These are phyloP conservation scores for Ecliptopera silaceata DNA, from an alignment of 2,888 invertebrate genomes.

Conservation along the genomic window DNA sequence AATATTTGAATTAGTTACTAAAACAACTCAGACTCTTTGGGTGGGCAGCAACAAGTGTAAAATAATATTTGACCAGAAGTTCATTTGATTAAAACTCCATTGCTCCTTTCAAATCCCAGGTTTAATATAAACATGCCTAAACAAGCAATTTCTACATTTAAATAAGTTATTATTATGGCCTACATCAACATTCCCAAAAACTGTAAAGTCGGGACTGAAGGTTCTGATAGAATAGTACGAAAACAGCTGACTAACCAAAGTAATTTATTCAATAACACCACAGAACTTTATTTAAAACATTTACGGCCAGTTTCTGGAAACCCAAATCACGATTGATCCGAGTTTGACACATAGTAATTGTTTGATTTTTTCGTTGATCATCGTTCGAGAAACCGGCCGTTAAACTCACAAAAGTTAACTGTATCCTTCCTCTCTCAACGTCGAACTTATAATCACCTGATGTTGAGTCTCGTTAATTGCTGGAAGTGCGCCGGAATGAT, in stretches of 20 bases:
- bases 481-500: conserved; percentile 39
- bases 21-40: neutral
- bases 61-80: neutral
- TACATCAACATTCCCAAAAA: conserved; percentile 8
- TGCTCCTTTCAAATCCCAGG: neutral
- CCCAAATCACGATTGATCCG: no score
- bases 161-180: conserved; percentile 11
- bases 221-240: neutral
- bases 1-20: neutral
- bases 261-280: neutral
- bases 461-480: conserved; percentile 66
- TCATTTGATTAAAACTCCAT: neutral
- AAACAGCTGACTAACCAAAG: no score
- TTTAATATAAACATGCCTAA: conserved; percentile 11
- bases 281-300: no score
- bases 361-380: no score
- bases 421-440: conserved; percentile 11
- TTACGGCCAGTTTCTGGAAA: no score
- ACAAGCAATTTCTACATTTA: conserved; percentile 12
- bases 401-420: neutral
- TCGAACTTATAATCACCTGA: conserved; percentile 51
- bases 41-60: neutral
- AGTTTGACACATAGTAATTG: no score
- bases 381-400: no score
- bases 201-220: neutral